A percentile compares a stretch with the other conserved stretches of the same genome.
Evolutionary conservation across 2,888 invertebrate species (phyloP).

Genomic region (Erebia palarica): DNA sequence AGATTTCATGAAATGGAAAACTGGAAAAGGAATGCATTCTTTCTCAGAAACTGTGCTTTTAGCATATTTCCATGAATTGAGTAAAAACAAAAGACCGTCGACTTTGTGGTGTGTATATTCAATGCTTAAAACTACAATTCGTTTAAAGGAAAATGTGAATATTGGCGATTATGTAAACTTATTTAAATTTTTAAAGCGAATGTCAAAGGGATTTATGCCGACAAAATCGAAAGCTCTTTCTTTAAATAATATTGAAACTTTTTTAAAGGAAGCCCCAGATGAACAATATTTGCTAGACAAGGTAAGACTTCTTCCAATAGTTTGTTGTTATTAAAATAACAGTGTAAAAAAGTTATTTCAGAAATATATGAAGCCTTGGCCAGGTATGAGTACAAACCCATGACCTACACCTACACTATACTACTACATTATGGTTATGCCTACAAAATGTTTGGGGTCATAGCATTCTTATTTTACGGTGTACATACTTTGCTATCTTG

Average conservation of each 20-base stretch:
- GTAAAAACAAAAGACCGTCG: neutral
- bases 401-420: too few relatives aligned
- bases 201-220: neutral
- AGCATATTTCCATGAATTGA: neutral
- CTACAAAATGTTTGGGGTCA: too few relatives aligned
- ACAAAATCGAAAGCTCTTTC: neutral
- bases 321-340: too few relatives aligned
- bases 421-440: too few relatives aligned
- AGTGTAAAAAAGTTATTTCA: too few relatives aligned
- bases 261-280: conserved; percentile 2
- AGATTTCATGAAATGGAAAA: neutral
- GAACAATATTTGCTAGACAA: conserved; percentile 2
- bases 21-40: neutral
- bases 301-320: neutral
- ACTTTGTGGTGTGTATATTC: neutral
- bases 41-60: neutral
- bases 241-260: neutral
- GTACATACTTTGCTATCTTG: too few relatives aligned
- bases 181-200: neutral
- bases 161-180: neutral
- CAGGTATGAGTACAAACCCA: too few relatives aligned
- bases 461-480: too few relatives aligned
- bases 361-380: too few relatives aligned
- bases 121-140: conserved; percentile 1
- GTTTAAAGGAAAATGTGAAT: neutral